Evolutionary conservation across 64 coral and sea anemone genomes (phyloP), one percentile per base, ranked within the genome.

Genomic region (Orbicella faveolata): DNA sequence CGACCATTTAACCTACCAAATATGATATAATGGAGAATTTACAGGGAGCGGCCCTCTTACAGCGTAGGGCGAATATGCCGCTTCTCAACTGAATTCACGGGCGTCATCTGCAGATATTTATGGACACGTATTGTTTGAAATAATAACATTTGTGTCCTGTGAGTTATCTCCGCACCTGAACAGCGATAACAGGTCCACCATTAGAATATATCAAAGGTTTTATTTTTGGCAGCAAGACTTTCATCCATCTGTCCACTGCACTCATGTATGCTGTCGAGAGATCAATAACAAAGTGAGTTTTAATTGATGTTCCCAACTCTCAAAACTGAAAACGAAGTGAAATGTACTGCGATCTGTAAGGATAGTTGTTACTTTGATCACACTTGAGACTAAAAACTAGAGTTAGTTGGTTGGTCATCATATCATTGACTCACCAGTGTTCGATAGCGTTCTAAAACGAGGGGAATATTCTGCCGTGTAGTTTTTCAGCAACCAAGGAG

Each of bases 131-230:
- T 57, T 10, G 54, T 14, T 57, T 57, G 33, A 74, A 13, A 74
- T 35, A 30, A 74, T 34, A 15, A 30, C 15, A 48, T 34, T 34
- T 34, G n/a, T 3, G 10, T 30, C 1, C 9, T 23, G 8, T 25
- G 21, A 9, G 0, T 1, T 73, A 44, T 39, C 0, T 14, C 35
- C 18, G 62, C 26, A 78, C 75, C 20, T 98, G 96, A 34, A 94
- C 87, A 6, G 92, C 66, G 11, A 98, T 94, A 57, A 98, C 82
- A 7, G 96, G 96, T 6, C 96, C 96, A 4, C 96, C 96, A 74
- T 92, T 94, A 6, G 72, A 73, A 80, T 98, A 98, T 23, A 98
- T 44, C 26, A 92, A 76, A 0, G 96, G 92, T 75, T 92, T 68
- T 19, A 90, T 73, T 33, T 62, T 74, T 52, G 89, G 89, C 0